phyloP scores from a whole-genome alignment of 2,888 invertebrate genomes.

The Sphecodes monilicornis region DNA sequence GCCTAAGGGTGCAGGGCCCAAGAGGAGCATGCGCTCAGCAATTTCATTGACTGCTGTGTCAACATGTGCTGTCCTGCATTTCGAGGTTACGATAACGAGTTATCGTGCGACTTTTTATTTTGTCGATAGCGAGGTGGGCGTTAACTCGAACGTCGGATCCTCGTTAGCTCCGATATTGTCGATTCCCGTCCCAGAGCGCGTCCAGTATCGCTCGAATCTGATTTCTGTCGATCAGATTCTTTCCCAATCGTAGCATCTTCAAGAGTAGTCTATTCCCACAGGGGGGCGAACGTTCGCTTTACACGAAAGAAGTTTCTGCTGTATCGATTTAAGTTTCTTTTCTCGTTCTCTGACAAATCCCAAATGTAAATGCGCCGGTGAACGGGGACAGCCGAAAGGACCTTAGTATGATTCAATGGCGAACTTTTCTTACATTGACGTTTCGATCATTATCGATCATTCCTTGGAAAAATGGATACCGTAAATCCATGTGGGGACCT shows the following conservation, averaged over 20 bases:
- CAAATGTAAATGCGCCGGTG: constrained; percentile 54
- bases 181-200: background rate
- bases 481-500: background rate
- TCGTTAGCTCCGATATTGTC: background rate
- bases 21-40: background rate
- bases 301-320: constrained; percentile 34
- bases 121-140: background rate
- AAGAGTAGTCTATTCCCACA: constrained; percentile 30
- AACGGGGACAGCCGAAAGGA: background rate
- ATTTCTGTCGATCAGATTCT: constrained; percentile 37
- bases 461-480: constrained; percentile 13
- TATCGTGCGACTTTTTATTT: background rate
- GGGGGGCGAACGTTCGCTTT: constrained; percentile 21
- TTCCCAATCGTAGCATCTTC: constrained; percentile 22
- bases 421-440: constrained; percentile 43
- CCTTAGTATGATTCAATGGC: constrained; percentile 33
- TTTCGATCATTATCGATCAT: constrained; percentile 48
- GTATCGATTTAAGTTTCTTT: constrained; percentile 50
- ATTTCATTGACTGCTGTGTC: constrained; percentile 1
- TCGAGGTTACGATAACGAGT: background rate
- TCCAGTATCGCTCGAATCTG: background rate
- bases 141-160: background rate
- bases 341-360: constrained; percentile 51
- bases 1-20: background rate
- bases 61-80: background rate